Base-by-base conservation (phyloP, 1,140 invertebrate genomes). In the Drosophila lacteicornis region DNA sequence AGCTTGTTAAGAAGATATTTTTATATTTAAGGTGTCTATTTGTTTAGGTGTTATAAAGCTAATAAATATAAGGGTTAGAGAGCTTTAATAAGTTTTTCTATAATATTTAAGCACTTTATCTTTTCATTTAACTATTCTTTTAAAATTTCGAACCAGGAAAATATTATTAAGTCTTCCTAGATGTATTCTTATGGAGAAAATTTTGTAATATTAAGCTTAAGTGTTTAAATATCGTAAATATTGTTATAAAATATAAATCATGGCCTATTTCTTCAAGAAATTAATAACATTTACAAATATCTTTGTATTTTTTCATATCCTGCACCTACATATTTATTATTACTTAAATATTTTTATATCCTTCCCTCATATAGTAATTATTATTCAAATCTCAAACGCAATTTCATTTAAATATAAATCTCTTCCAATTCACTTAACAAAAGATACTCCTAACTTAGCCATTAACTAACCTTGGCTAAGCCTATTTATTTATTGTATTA, bases 401-500 rank as follows among this genome's bases (percentile, higher is more conserved):
- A n/a, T 9, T 25, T 9, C 9, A 61, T 36, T 15, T 25, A 25
- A 33, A n/a, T 53, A 53, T 25, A 56, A 40, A 62, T 25, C 47
- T 2, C 15, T 17, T 62, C 17, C 43, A 12, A 27, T 15, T 22
- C 19, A 55, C 33, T 62, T 25, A 57, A n/a, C 36, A 40, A 22
- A 57, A 57, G 55, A 55, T 25, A 25, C 30, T 62, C n/a, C 22
- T 4, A n/a, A 56, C 49, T 27, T 36, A 27, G 11, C 19, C 30
- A 38, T 27, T 45, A 25, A 66, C 38, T 69, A 46, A 70, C 62
- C 67, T 55, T 9, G 40, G 30, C 6, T 46, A 53, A 53, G 30
- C 22, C n/a, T 19, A 51, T 69, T 45, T 43, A 49, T 65, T 65
- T 43, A 33, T 65, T 65, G 22, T 65, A 19, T 17, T 50, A 66